phyloP scores from a whole-genome alignment of 2,888 invertebrate genomes.

The Dexiosoma caninum region DNA sequence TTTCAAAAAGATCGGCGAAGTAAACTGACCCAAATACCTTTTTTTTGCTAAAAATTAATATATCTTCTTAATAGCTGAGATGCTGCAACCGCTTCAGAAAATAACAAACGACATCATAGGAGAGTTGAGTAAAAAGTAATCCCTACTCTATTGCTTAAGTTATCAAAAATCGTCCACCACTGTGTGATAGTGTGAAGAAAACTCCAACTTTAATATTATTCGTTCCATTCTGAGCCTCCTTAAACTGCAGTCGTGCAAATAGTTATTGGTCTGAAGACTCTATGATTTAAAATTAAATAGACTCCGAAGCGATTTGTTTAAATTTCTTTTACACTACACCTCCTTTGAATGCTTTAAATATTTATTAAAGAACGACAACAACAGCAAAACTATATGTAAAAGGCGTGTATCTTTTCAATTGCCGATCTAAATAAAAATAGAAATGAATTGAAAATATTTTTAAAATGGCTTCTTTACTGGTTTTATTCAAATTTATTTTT shows the following conservation, averaged over 20 bases:
- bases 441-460: neutral
- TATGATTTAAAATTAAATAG: neutral
- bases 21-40: no score
- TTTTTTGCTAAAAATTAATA: no score
- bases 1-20: no score
- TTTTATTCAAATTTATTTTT: neutral
- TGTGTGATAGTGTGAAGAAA: no score
- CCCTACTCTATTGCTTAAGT: no score
- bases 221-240: no score
- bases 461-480: slow-evolving; percentile 31
- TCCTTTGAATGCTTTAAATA: neutral
- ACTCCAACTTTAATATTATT: no score
- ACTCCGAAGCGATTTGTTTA: slow-evolving; percentile 1
- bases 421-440: neutral
- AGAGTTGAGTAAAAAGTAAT: no score
- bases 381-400: neutral
- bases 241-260: slow-evolving; percentile 22
- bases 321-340: neutral
- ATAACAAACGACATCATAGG: no score
- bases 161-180: no score
- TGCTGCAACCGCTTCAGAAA: no score
- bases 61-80: no score
- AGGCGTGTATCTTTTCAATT: neutral
- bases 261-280: neutral
- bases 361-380: slow-evolving; percentile 8